These are phyloP conservation scores for Argyresthia albistria DNA, from an alignment of 2,888 invertebrate species.

Conservation along the genomic window DNA sequence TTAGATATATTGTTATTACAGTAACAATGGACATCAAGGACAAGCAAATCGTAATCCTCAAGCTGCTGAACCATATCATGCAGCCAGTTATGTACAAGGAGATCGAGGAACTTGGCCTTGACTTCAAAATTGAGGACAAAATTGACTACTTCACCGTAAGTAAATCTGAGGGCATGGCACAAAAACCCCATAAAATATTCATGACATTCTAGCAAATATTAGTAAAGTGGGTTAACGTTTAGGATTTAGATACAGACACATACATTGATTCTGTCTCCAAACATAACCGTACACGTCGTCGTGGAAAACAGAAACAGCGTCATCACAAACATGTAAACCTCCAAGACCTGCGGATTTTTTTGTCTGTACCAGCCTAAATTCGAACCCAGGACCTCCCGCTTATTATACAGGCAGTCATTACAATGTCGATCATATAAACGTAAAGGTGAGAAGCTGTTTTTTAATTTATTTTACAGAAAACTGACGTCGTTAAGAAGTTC, in stretches of 20 bases:
- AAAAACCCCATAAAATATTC: neutral
- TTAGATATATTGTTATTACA: slow-evolving; percentile 18
- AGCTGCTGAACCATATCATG: slow-evolving; percentile 64
- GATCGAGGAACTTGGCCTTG: slow-evolving; percentile 46
- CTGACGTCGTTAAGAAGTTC: slow-evolving; percentile 72
- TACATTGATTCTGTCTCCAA: too few species aligned
- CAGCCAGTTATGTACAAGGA: slow-evolving; percentile 62
- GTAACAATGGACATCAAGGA: slow-evolving; percentile 51
- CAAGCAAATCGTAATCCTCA: slow-evolving; percentile 59
- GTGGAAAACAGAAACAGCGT: too few species aligned
- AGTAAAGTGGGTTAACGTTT: too few species aligned
- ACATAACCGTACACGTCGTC: too few species aligned
- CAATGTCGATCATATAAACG: too few species aligned
- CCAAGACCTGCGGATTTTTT: too few species aligned
- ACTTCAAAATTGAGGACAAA: slow-evolving; percentile 53
- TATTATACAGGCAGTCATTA: too few species aligned
- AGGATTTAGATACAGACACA: too few species aligned
- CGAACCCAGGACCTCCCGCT: too few species aligned
- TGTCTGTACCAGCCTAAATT: too few species aligned
- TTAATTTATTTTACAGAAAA: slow-evolving; percentile 46
- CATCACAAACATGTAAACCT: too few species aligned
- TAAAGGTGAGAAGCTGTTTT: too few species aligned
- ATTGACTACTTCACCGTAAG: slow-evolving; percentile 42
- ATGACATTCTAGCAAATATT: neutral
- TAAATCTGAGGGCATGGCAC: slow-evolving; percentile 7